Base-by-base conservation (phyloP, 2,888 invertebrate genomes). In the Drosophila antonietae region DNA sequence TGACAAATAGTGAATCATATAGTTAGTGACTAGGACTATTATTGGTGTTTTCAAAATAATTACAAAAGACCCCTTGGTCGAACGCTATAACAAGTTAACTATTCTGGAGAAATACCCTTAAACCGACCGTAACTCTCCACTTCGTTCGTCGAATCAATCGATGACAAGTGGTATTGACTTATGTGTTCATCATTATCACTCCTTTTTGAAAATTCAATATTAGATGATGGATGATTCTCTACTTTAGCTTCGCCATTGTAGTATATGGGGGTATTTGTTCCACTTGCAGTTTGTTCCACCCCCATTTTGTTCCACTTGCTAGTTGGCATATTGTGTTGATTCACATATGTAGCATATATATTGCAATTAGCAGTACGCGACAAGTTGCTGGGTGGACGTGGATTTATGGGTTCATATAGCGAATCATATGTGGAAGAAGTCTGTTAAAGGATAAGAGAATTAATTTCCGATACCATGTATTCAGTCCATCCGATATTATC, bases 381-480 rank as follows among this genome's bases (percentile, higher is more conserved):
- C 91, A 95, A 93, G 80, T 96, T 95, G 83, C 95, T 96, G 12
- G 96, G 95, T 59, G 96, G 95, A 41, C 96, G 94, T n/a, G 96
- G 96, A 93, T 96, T 97, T 77, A 97, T 97, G n/a, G 97, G 97
- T 89, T 97, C 97, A 92, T 97, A 97, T 80, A 97, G 95, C 31
- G 97, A 97, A 92, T 97, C 97, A 93, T 97, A 97, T 1, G 96
- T 96, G 3, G 95, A 95, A 1, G 95, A 95, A 41, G 94, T 94
- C 93, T 95, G 23, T 15, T n/a, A 9, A 15, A 23, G 93, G 2
- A 75, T 14, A 56, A 56, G 35, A 46, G 46, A 47, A 15, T 9
- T 9, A 61, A 9, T 28, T 47, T 9, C 14, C 3, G 20, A 23
- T 46, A 23, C 14, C 8, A 28, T 28, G 28, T 28, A 28, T 28